Evolutionary conservation across 2,797 vertebrate species (phyloP).

Genomic region (Glossophaga mutica): DNA sequence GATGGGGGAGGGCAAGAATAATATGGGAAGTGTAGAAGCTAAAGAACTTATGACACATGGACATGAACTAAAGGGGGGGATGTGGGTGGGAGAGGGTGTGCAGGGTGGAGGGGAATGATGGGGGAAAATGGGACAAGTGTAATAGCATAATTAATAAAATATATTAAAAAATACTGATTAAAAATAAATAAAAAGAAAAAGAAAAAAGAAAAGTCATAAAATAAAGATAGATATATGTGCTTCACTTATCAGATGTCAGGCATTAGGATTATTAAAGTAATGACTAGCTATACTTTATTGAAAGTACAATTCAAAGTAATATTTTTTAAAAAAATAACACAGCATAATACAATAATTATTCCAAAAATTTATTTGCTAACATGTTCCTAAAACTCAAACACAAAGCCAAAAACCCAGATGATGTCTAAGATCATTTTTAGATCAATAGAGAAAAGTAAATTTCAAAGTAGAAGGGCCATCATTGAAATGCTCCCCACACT

Average conservation of each 20-base stretch:
- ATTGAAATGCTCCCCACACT: not conserved
- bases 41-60: no score
- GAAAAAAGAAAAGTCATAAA: constrained; percentile 11
- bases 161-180: no score
- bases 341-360: not conserved
- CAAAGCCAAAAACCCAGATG: not conserved
- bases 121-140: no score
- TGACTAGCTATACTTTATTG: not conserved
- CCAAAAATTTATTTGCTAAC: not conserved
- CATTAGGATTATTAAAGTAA: not conserved
- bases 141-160: no score
- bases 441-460: not conserved
- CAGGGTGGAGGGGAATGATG: no score
- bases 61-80: no score
- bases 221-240: not conserved
- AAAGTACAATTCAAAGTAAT: constrained; percentile 16
- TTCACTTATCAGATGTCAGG: not conserved
- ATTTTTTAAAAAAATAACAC: not conserved
- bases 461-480: not conserved
- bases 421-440: not conserved
- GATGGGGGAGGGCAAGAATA: no score
- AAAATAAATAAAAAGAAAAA: no score
- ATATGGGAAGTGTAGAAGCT: no score
- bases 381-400: not conserved
- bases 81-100: no score